Base-by-base conservation (phyloP, 1,140 invertebrate species). In the Zaprionus africanus region DNA sequence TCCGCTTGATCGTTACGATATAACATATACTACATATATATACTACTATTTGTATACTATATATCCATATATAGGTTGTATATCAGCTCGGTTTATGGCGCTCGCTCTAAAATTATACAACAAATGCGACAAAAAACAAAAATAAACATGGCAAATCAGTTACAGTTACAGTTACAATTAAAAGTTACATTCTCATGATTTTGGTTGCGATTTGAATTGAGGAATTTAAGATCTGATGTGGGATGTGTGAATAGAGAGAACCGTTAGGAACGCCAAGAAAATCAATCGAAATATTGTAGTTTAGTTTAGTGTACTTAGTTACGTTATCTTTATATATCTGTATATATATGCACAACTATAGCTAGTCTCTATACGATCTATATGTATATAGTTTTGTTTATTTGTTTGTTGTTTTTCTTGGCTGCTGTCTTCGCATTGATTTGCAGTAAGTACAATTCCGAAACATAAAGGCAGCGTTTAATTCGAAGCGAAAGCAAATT, bases 251-350 rank as follows among this genome's bases (percentile, higher is more conserved):
- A 15, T 17, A 15, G 58, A 59, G 75, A 75, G 75, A 75, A 75
- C 62, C 59, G 62, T 70, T 84, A 84, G 81, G 81, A 84, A 84
- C 81, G 81, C 77, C 78, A 69, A 60, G 43, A 59, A 78, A 75
- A 51, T 36, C 57, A 61, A 24, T 61, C 49, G 15, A 51, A 51
- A 46, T 46, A 41, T 5, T 11, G 5, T 41, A 46, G 41, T 46
- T 51, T 51, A 51, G 46, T 22, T 51, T 68, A 68, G 64, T 63
- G 64, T 63, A 69, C 31, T 56, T 57, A 60, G 28, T 56, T 57
- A 60, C 22, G 13, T 51, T 59, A 31, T 60, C 41, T 60, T 46
- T 41, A 43, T 41, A 24, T 19, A 60, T 38, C 46, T 41, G 31
- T 41, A 53, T 38, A 28, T 38, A 60, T 46, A 53, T 41, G 43